A percentile compares a stretch with the other conserved stretches of the same genome.
phyloP scores from a whole-genome alignment of 2,113 vertebrate genomes.

The Pomatorhinus ruficollis region DNA sequence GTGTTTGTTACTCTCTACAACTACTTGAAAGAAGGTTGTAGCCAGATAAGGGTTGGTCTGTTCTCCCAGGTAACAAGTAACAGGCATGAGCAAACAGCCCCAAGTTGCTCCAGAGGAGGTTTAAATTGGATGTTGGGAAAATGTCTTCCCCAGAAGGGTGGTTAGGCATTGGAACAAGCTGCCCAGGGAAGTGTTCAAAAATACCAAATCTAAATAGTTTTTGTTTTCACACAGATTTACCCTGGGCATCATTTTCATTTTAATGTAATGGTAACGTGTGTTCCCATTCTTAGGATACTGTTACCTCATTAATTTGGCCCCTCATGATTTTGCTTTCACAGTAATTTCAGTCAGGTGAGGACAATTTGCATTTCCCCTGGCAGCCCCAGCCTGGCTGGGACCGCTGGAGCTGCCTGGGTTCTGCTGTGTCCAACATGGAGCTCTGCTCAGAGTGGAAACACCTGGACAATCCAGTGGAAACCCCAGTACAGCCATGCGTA shows the following conservation, averaged over 20 bases:
- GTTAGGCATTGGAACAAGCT: background rate
- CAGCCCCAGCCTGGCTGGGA: background rate
- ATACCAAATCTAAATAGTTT: background rate
- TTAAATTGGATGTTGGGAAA: background rate
- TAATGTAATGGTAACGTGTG: background rate
- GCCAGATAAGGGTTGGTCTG: background rate
- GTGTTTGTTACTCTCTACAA: background rate
- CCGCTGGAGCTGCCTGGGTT: background rate
- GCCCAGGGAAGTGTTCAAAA: background rate
- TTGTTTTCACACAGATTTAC: background rate
- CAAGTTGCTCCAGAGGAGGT: background rate
- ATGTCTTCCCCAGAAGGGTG: background rate
- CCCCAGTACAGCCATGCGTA: background rate
- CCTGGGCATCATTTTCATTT: background rate
- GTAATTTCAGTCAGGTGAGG: background rate
- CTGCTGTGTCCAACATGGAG: fast-evolving
- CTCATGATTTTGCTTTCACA: background rate
- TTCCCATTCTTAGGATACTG: background rate
- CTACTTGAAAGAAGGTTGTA: background rate
- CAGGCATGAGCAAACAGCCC: background rate
- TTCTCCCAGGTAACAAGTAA: background rate
- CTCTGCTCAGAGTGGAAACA: background rate
- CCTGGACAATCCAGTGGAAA: background rate
- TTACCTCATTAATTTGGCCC: background rate
- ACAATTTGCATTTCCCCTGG: background rate